Conservation (phyloP, 2,113 vertebrate genomes). For the Seriola aureovittata region DNA sequence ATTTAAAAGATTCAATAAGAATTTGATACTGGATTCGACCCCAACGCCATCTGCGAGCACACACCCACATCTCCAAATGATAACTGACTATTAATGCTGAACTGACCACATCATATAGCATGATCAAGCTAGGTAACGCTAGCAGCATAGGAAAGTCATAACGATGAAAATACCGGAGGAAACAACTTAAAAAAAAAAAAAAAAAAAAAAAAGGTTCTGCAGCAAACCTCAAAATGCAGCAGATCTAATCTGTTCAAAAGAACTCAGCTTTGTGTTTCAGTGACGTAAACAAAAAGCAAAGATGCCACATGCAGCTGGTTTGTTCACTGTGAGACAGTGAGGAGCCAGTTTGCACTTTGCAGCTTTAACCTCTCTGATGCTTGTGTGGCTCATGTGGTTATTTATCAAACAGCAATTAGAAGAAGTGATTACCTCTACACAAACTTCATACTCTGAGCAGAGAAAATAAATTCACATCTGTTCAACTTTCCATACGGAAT, state of each 20-base stretch:
- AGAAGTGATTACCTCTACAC: constrained; percentile 9
- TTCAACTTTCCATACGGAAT: not conserved
- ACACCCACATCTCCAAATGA: too few relatives aligned
- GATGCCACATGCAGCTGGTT: constrained; percentile 10
- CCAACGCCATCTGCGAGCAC: too few relatives aligned
- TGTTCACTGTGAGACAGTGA: not conserved
- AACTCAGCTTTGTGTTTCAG: constrained; percentile 2
- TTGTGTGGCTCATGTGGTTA: constrained; percentile 26
- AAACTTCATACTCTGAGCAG: not conserved
- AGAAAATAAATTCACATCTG: constrained; percentile 15
- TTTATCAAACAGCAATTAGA: constrained; percentile 42
- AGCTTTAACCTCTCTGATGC: constrained; percentile 9
- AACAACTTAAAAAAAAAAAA: not conserved
- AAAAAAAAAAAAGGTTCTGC: not conserved
- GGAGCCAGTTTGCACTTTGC: constrained; percentile 24
- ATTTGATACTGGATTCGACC: too few relatives aligned
- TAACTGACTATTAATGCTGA: not conserved
- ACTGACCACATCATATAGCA: not conserved
- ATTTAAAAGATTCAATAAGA: too few relatives aligned
- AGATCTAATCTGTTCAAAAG: constrained; percentile 27
- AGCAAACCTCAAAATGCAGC: constrained; percentile 17
- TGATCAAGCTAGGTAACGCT: not conserved
- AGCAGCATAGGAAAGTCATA: not conserved
- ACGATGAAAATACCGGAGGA: not conserved
- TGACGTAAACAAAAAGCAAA: constrained; percentile 6